phyloP scores from a whole-genome alignment of 1,140 invertebrate genomes.

The Drosophila novamexicana region DNA sequence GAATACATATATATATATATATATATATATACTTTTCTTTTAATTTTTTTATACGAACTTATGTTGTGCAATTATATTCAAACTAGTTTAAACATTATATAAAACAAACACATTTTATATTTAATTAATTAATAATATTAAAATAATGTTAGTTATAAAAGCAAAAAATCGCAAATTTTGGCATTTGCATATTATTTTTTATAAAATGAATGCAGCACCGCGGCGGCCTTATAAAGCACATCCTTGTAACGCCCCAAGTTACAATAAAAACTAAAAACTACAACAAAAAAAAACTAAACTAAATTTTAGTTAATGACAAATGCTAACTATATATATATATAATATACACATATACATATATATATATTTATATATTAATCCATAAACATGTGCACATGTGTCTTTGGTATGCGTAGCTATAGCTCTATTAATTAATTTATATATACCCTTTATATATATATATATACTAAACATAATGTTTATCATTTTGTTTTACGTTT shows the following conservation, averaged over 20 bases:
- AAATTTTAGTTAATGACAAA: conserved; percentile 65
- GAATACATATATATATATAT: neutral
- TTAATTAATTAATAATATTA: neutral
- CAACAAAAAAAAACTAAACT: conserved; percentile 38
- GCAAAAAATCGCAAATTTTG: neutral
- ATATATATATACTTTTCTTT: conserved; percentile 9
- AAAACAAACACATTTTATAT: conserved; percentile 9
- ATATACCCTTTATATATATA: conserved; percentile 24
- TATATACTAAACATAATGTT: conserved; percentile 44
- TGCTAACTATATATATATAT: conserved; percentile 29
- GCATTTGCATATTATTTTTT: conserved; percentile 15
- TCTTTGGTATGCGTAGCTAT: conserved; percentile 71
- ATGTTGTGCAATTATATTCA: conserved; percentile 54
- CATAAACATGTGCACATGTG: conserved; percentile 12
- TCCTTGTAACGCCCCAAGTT: conserved; percentile 38
- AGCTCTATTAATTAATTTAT: conserved; percentile 68
- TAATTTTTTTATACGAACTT: conserved; percentile 29
- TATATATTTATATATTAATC: neutral
- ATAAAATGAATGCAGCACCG: conserved; percentile 60
- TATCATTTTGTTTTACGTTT: conserved; percentile 56
- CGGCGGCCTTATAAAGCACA: conserved; percentile 70
- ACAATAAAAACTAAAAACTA: conserved; percentile 45
- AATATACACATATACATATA: conserved; percentile 26
- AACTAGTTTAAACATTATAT: conserved; percentile 38
- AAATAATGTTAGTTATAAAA: conserved; percentile 12